Conservation (phyloP, 2,888 invertebrate genomes). For the Erebia palarica region DNA sequence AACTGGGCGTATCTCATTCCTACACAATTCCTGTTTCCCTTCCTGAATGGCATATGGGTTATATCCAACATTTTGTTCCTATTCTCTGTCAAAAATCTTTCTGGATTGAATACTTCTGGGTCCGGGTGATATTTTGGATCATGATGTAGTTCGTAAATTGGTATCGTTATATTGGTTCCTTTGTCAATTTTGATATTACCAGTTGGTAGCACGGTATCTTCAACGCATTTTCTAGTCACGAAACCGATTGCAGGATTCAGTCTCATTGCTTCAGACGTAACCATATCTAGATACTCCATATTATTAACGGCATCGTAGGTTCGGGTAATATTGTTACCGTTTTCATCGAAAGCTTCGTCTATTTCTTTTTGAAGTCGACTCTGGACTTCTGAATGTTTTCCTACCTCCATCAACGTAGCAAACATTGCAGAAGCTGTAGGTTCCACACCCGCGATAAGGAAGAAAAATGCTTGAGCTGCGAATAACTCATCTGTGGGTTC, state of each 20-base stretch:
- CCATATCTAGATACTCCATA: constrained; percentile 61
- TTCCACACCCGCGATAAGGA: constrained; percentile 67
- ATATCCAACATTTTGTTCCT: constrained; percentile 50
- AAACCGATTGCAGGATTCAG: constrained; percentile 59
- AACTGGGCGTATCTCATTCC: constrained; percentile 60
- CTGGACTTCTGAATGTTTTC: constrained; percentile 56
- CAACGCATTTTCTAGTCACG: constrained; percentile 50
- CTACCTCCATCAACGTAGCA: constrained; percentile 56
- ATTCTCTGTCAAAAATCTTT: constrained; percentile 52
- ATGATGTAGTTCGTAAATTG: constrained; percentile 62
- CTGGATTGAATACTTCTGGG: constrained; percentile 69
- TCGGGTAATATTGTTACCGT: constrained; percentile 50
- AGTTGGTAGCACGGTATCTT: constrained; percentile 56
- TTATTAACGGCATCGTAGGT: constrained; percentile 52
- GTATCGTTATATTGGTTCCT: constrained; percentile 55
- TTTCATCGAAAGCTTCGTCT: constrained; percentile 48
- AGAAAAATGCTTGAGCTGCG: constrained; percentile 65
- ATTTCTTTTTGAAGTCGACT: constrained; percentile 61
- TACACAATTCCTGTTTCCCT: constrained; percentile 69
- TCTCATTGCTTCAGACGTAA: constrained; percentile 54
- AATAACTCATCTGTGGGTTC: constrained; percentile 61
- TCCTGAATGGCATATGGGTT: constrained; percentile 70
- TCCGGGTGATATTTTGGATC: constrained; percentile 68
- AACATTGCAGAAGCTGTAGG: constrained; percentile 60
- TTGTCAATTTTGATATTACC: constrained; percentile 60